Base-by-base conservation (phyloP, 2,888 invertebrate species). In the Digitonthophagus gazella region DNA sequence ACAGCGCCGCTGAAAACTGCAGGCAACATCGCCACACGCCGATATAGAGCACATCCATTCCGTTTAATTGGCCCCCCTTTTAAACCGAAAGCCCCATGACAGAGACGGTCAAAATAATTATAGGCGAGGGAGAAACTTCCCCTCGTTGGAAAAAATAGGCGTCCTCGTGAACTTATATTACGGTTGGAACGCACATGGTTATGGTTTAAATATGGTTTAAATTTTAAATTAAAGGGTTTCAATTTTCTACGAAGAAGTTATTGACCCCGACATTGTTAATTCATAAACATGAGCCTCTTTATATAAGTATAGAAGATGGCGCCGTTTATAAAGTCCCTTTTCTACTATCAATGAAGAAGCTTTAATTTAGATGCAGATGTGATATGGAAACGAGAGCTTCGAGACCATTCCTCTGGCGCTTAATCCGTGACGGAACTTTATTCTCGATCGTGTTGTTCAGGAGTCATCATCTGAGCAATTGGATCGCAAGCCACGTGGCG, bases 71-170 rank as follows among this genome's bases (percentile, higher is more conserved):
- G 18, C 5, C 61, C 1, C 61, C 14, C 18, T 61, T 20, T 61
- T 18, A 61, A 20, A 61, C 20, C 15, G 20, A 44, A 44, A 6
- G 28, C 11, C 28, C 28, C 28, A 11, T 44, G 72, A 75, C 75
- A 75, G 76, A 73, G 73, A 75, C 76, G 78, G 78, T 77, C 78
- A 76, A 77, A 78, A 79, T 79, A 79, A 80, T 80, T 79, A 79
- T 78, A 78, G 61, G 28, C 28, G 28, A 44, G 28, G 28, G 28
- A 44, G 6, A 44, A 44, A 44, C 28, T 44, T 44, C 28, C 28
- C 28, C 28, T 44, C 28, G 28, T 44, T 44, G 28, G 11, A 8
- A 44, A 44, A 44, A 44, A 44, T n/a, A n/a, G n/a, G n/a, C n/a
- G n/a, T n/a, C n/a, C n/a, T n/a, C n/a, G n/a, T n/a, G n/a, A n/a